Evolutionary conservation across 2,113 vertebrate genomes (phyloP).

Genomic region (Dasypus novemcinctus): DNA sequence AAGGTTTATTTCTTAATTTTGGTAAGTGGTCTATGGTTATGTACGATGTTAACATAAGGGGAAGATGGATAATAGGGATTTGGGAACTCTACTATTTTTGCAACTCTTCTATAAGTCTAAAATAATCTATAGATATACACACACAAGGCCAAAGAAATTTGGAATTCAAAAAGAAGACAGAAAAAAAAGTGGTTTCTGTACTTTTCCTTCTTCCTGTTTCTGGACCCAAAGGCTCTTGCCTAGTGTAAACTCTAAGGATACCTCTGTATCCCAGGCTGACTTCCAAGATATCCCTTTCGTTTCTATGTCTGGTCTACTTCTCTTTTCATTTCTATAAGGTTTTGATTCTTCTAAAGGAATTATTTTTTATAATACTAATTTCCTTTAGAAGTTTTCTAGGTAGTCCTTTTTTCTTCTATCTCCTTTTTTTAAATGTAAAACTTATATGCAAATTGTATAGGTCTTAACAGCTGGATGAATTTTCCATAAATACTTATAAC

Average conservation of each 20-base stretch:
- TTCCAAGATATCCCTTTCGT: neutral
- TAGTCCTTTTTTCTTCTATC: neutral
- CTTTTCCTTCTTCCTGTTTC: neutral
- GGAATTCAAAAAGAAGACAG: neutral
- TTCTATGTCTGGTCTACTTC: neutral
- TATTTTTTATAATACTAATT: neutral
- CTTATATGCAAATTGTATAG: neutral
- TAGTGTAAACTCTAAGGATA: neutral
- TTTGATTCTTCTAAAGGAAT: slow-evolving; percentile 29
- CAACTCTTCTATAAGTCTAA: slow-evolving; percentile 18
- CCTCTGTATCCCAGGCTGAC: neutral
- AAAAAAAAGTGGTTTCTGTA: neutral
- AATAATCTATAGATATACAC: neutral
- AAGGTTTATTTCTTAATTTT: slow-evolving; percentile 39
- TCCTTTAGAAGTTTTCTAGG: neutral
- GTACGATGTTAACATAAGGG: neutral
- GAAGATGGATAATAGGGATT: slow-evolving; percentile 11
- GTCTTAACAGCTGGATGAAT: neutral
- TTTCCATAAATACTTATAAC: neutral
- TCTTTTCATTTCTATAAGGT: neutral
- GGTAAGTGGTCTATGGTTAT: neutral
- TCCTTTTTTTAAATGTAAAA: neutral
- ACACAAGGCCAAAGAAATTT: neutral
- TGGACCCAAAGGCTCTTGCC: neutral
- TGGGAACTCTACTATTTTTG: slow-evolving; percentile 3